phyloP scores from a whole-genome alignment of 92 coral and sea anemone genomes.

The Zoanthus sansibaricus region DNA sequence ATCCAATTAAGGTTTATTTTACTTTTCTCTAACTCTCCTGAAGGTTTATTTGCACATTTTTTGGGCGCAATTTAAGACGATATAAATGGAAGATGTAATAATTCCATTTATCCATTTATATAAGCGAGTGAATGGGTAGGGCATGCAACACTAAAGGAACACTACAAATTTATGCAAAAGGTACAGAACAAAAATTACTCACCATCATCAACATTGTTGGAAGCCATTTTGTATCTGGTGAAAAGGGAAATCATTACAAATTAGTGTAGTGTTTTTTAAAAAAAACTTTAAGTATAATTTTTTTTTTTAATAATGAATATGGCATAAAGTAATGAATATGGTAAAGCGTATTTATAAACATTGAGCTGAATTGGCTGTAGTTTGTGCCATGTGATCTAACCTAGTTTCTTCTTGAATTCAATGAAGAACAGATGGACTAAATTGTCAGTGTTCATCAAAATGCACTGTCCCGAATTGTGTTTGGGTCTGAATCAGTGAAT shows the following conservation, averaged over 20 bases:
- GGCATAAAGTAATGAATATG: conserved; percentile 17
- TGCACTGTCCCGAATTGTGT: no score
- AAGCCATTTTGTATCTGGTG: conserved; percentile 51
- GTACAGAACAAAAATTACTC: conserved; percentile 30
- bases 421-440: no score
- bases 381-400: not conserved
- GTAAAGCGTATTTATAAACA: conserved; percentile 17
- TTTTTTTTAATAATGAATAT: conserved; percentile 13
- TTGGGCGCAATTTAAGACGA: no score
- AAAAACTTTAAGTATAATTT: not conserved
- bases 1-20: no score
- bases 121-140: conserved; percentile 48
- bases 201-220: conserved; percentile 46
- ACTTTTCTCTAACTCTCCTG: no score
- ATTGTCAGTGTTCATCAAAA: no score
- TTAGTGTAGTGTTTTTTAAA: conserved; percentile 37
- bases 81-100: conserved; percentile 54
- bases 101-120: conserved; percentile 51
- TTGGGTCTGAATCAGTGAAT: no score
- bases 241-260: conserved; percentile 51
- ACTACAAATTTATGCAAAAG: conserved; percentile 37
- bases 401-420: not conserved
- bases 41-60: no score
- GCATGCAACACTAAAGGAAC: conserved; percentile 47
- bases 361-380: conserved; percentile 1